Evolutionary conservation across 1,140 invertebrate species (phyloP).

Genomic region (Paraescarpia echinospica): DNA sequence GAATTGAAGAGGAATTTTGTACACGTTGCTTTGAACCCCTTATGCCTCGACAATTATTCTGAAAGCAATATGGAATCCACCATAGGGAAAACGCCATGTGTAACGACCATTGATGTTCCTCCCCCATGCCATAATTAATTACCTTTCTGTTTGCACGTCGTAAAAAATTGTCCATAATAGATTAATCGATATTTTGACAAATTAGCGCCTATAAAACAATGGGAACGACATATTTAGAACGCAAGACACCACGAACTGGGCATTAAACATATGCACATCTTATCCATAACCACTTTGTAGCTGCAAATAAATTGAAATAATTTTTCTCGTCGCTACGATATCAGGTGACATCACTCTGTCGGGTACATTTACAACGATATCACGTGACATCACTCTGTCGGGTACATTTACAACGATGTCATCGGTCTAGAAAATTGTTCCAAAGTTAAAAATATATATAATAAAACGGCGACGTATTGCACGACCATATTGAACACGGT

Average conservation of each 20-base stretch:
- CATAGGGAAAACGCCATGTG: background rate
- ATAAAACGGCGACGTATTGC: background rate
- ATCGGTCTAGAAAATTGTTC: background rate
- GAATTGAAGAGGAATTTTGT: background rate
- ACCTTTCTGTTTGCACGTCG: background rate
- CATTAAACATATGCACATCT: background rate
- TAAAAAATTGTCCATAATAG: background rate
- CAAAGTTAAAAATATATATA: background rate
- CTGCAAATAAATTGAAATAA: background rate
- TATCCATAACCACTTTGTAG: too few relatives aligned
- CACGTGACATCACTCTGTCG: background rate
- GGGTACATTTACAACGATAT: background rate
- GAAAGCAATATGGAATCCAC: background rate
- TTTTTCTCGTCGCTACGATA: background rate
- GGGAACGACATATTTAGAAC: background rate
- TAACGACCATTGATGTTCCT: background rate
- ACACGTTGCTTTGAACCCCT: conserved; percentile 22
- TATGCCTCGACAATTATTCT: background rate
- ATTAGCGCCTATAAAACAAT: background rate
- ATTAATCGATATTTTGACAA: background rate
- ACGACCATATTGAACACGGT: background rate
- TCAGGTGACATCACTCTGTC: too few relatives aligned
- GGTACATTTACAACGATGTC: too few relatives aligned
- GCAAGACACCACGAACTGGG: background rate
- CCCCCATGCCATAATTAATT: background rate